These are phyloP conservation scores for Caenorhabditis sulstoni DNA, from an alignment of 2,888 invertebrate genomes.

Conservation along the genomic window DNA sequence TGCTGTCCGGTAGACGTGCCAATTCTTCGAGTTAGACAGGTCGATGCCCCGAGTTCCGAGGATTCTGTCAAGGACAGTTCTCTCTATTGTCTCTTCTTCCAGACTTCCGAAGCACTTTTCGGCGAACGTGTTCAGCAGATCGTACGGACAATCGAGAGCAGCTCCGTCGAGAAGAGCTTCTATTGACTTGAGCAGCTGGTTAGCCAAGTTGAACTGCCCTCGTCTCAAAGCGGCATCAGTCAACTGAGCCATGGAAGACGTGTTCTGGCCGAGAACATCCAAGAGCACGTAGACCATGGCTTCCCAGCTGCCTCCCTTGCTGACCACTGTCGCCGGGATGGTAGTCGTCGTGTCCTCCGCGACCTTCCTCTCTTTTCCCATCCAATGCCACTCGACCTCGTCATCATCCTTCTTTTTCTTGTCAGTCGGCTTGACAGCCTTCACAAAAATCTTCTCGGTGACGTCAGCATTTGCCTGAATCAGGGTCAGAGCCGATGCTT, in stretches of 20 bases:
- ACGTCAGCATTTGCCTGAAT: slow-evolving; percentile 70
- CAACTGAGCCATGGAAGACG: slow-evolving; percentile 54
- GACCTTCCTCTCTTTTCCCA: slow-evolving; percentile 44
- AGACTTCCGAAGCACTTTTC: slow-evolving; percentile 42
- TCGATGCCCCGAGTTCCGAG: slow-evolving; percentile 17
- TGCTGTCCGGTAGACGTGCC: slow-evolving; percentile 32
- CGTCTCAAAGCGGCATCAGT: slow-evolving; percentile 55
- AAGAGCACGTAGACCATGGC: slow-evolving; percentile 81
- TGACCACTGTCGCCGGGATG: slow-evolving; percentile 61
- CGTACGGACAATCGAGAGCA: slow-evolving; percentile 40
- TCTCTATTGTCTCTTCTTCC: slow-evolving; percentile 52
- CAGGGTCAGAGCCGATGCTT: slow-evolving; percentile 78
- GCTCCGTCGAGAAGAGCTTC: slow-evolving; percentile 58
- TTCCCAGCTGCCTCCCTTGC: slow-evolving; percentile 65
- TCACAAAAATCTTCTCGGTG: slow-evolving; percentile 51
- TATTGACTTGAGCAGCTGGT: slow-evolving; percentile 64
- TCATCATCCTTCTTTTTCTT: neutral
- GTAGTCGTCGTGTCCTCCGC: slow-evolving; percentile 32
- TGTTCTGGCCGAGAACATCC: slow-evolving; percentile 80
- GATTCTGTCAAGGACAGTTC: slow-evolving; percentile 42
- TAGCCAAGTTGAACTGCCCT: slow-evolving; percentile 64
- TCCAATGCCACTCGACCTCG: slow-evolving; percentile 52
- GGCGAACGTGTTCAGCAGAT: slow-evolving; percentile 56
- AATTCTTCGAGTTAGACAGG: slow-evolving; percentile 16
- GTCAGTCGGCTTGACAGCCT: slow-evolving; percentile 7